Evolutionary conservation across 2,113 vertebrate genomes (phyloP).

Genomic region (Fukomys damarensis): DNA sequence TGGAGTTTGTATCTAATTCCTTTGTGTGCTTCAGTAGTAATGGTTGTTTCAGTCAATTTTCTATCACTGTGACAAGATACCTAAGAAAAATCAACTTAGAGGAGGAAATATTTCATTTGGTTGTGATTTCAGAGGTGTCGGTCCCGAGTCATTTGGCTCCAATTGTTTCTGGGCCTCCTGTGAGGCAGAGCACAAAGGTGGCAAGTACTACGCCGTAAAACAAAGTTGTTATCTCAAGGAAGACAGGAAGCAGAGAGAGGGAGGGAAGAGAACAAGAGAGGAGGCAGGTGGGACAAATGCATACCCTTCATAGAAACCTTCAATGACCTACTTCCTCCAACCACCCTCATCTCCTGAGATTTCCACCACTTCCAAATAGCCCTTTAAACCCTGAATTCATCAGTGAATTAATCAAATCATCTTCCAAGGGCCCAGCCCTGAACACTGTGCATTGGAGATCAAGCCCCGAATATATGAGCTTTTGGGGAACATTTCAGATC

Average conservation of each 20-base stretch:
- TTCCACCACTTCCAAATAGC: not conserved
- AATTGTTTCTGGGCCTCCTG: not conserved
- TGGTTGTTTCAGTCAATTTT: not conserved
- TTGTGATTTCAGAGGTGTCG: not conserved
- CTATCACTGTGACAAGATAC: not conserved
- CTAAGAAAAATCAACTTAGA: not conserved
- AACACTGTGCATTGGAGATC: not conserved
- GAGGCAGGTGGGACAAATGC: not conserved
- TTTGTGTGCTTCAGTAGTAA: not conserved
- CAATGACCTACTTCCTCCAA: not conserved
- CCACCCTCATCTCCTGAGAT: not conserved
- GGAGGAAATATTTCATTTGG: not conserved
- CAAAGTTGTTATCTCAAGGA: not conserved
- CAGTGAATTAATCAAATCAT: not conserved
- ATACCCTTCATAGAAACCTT: not conserved
- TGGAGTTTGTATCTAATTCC: not conserved
- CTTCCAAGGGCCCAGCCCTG: not conserved
- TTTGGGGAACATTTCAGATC: not conserved
- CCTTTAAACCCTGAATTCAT: not conserved
- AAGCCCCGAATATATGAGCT: not conserved
- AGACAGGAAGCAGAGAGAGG: not conserved
- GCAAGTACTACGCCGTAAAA: not conserved
- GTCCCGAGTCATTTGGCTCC: not conserved
- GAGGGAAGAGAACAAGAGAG: not conserved
- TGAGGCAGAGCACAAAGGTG: not conserved